Evolutionary conservation across 1,140 invertebrate species (phyloP), one percentile per base, ranked within the genome.

Genomic region (Drosophila sp.): DNA sequence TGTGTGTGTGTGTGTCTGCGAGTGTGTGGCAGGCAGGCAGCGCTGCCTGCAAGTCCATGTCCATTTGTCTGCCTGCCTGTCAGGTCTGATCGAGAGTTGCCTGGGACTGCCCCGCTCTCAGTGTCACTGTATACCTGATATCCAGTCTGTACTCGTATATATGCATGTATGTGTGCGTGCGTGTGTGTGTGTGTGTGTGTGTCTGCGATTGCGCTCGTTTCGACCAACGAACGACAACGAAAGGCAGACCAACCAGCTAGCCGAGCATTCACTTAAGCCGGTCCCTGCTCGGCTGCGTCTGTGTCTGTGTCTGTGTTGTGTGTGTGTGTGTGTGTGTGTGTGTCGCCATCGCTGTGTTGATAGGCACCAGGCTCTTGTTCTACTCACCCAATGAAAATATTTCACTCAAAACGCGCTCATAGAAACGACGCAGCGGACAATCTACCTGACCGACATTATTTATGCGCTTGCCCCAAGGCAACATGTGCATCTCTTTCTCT

Each of bases 171-270:
- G 29, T 51, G 29, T 51, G 27, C 13, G n/a, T 16, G 9, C n/a
- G 34, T 21, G 9, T 34, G 27, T 34, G 27, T 8, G 29, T 51
- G 29, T 51, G 13, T 32, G n/a, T 34, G n/a, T 14, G 29, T 51
- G 29, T 51, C 13, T 32, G n/a, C n/a, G n/a, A 16, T 32, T 32
- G 50, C 8, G 53, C n/a, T 38, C 66, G 48, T 25, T 48, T 54
- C 43, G 58, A 43, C 58, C 56, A 70, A 62, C 43, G 43, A 63
- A 38, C 13, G 48, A 7, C 32, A 53, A 43, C 58, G 25, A 32
- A 45, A 54, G 70, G 54, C 70, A 75, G 72, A 59, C 72, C 66
- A 71, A 75, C 72, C 72, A 63, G 65, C 72, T 70, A 57, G 25
- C 29, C 65, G 51, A 74, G 57, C 57, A 62, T 29, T 56, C 32